Base-by-base conservation (phyloP, 2,888 invertebrate genomes). In the Euspilapteryx auroguttella region DNA sequence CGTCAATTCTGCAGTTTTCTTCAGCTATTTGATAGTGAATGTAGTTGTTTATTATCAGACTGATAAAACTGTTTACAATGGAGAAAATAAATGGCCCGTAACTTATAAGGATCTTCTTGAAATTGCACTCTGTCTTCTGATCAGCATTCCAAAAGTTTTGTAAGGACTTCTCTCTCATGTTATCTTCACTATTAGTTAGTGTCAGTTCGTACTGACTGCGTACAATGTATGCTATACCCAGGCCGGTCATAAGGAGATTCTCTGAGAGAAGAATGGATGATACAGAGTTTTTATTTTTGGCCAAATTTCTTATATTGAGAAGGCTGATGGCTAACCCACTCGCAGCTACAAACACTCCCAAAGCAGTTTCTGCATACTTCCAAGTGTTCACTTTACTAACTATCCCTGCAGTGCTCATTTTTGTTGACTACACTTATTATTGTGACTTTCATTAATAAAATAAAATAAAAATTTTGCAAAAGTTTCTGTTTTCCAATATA, bases 61-160 rank as follows among this genome's bases (percentile, higher is more conserved):
- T 65, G 7, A 69, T 21, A 36, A 75, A 75, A 36, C 71, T 73
- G 35, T 75, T 76, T 0, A 71, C 64, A 23, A 71, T 40, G 3
- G 75, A 62, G 14, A 66, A 44, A 13, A 71, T 50, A 10, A 66
- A 34, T 2, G 73, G 73, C 22, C 71, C 69, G 11, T 66, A 75
- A 23, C 57, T 56, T 36, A 62, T 43, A 10, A 76, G 35, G 8
- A 63, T 38, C 21, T 55, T 42, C 26, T 42, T 33, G 31, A 58
- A 61, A 21, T 50, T 55, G 34, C 75, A 75, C 13, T 49, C 8
- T 12, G 32, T 37, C 28, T 39, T 37, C 28, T 37, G 27, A 20
- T 38, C 40, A 21, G 34, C 38, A 15, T 40, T 36, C 12, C 33
- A 28, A 10, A 43, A 31, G 9, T 39, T 41, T 3, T 38, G 32